phyloP scores from a whole-genome alignment of 2,888 invertebrate species.

The Machimus rusticus region DNA sequence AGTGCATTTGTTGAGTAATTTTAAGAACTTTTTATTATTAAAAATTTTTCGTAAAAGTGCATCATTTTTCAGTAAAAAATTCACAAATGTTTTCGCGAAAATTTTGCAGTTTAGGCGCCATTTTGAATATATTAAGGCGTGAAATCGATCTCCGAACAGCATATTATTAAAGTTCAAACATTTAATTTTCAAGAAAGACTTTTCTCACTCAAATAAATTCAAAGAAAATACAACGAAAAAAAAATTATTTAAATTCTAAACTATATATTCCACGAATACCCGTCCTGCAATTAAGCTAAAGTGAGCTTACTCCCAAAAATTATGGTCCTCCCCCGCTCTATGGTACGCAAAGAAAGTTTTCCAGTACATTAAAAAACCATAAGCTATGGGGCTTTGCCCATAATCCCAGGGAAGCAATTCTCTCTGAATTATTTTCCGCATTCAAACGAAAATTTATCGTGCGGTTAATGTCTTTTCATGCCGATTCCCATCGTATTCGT shows the following conservation, averaged over 20 bases:
- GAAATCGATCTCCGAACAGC: too few species aligned
- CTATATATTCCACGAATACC: neutral
- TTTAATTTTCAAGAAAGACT: neutral
- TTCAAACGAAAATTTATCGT: neutral
- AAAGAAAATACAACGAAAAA: neutral
- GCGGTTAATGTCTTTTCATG: neutral
- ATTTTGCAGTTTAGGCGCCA: too few species aligned
- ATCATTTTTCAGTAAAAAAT: too few species aligned
- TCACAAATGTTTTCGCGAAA: too few species aligned
- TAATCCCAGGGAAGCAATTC: neutral
- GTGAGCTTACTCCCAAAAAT: neutral
- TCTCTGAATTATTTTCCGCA: neutral
- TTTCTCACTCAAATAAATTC: neutral
- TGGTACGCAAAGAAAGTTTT: neutral
- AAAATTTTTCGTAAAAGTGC: too few species aligned
- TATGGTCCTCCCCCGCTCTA: neutral
- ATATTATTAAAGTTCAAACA: too few species aligned
- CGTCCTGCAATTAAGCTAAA: neutral
- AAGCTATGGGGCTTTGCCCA: neutral
- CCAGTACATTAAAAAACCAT: neutral
- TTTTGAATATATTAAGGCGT: too few species aligned
- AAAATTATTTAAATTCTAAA: neutral
- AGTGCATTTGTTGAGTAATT: too few species aligned
- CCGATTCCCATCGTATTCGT: neutral
- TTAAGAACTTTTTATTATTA: too few species aligned